A percentile compares a stretch with the other conserved stretches of the same genome.
Conservation (phyloP, 2,797 vertebrate genomes). For the Arnoldichthys spilopterus region DNA sequence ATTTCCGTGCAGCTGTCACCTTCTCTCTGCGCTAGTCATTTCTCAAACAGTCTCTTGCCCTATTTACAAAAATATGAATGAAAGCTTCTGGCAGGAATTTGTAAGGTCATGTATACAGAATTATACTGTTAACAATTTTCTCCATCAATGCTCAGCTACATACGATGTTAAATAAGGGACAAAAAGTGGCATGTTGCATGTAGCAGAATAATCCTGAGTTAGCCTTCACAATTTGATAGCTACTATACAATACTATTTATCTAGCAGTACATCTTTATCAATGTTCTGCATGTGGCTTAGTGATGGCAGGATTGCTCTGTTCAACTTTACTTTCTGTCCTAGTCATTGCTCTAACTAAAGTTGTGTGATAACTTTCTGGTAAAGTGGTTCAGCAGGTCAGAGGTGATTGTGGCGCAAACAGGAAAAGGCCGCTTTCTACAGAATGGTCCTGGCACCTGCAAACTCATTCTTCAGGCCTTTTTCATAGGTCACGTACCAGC, state of each 20-base stretch:
- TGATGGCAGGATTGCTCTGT: too few species aligned
- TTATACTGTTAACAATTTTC: too few species aligned
- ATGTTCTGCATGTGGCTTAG: too few species aligned
- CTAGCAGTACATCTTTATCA: too few species aligned
- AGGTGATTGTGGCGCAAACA: conserved; percentile 66
- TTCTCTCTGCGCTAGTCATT: conserved; percentile 59
- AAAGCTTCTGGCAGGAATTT: conserved; percentile 15
- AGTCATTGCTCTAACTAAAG: conserved; percentile 39
- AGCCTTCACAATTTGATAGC: too few species aligned
- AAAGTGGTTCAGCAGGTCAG: conserved; percentile 55
- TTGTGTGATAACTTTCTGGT: conserved; percentile 54
- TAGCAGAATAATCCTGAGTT: too few species aligned
- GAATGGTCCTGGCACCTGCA: conserved; percentile 53
- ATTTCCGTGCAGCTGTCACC: conserved; percentile 77
- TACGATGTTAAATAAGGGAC: too few species aligned
- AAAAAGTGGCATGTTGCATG: too few species aligned
- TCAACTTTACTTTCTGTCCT: too few species aligned
- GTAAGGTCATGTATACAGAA: not conserved
- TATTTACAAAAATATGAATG: conserved; percentile 66
- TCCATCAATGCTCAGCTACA: too few species aligned
- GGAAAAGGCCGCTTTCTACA: conserved; percentile 52
- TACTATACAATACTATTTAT: too few species aligned
- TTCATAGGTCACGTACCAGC: conserved; percentile 60
- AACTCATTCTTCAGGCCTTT: conserved; percentile 50
- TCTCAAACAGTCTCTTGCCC: conserved; percentile 59